These are phyloP conservation scores for Decapterus maruadsi DNA, from an alignment of 2,797 vertebrate species.

Conservation along the genomic window DNA sequence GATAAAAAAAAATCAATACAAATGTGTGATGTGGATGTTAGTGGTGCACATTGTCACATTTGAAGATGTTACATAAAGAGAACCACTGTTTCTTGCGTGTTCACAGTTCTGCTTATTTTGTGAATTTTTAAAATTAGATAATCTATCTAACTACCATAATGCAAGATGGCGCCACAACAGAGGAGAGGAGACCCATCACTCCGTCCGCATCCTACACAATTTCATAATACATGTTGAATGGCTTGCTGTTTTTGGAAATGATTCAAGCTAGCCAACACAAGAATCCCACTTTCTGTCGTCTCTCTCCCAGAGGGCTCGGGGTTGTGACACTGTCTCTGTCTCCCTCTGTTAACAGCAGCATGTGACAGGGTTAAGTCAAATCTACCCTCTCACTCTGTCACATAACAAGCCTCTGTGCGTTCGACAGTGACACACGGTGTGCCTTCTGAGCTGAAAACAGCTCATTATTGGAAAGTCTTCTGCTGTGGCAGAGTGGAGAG, in stretches of 20 bases:
- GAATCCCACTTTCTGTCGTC: conserved; percentile 8
- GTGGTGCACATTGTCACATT: too few relatives aligned
- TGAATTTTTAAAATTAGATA: not conserved
- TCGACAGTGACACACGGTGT: conserved; percentile 40
- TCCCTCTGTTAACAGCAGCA: conserved; percentile 23
- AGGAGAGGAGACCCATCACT: not conserved
- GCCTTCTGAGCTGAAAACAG: conserved; percentile 32
- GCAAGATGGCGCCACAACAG: not conserved
- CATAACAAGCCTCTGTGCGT: conserved; percentile 48
- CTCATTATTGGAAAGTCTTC: conserved; percentile 41
- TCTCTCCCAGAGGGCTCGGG: conserved; percentile 8
- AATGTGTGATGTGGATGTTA: too few relatives aligned
- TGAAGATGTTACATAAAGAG: too few relatives aligned
- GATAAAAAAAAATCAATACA: too few relatives aligned
- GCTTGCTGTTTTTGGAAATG: not conserved
- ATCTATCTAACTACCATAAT: not conserved
- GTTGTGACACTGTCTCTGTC: not conserved
- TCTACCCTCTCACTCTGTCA: conserved; percentile 32
- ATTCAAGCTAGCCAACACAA: not conserved
- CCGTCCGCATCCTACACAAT: not conserved
- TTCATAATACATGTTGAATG: conserved; percentile 3
- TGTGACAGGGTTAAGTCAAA: conserved; percentile 55
- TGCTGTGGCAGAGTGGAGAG: conserved; percentile 10
- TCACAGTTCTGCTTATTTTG: not conserved
- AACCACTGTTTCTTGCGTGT: not conserved